Evolutionary conservation across 2,888 invertebrate genomes (phyloP).

Genomic region (Lasius platythorax): DNA sequence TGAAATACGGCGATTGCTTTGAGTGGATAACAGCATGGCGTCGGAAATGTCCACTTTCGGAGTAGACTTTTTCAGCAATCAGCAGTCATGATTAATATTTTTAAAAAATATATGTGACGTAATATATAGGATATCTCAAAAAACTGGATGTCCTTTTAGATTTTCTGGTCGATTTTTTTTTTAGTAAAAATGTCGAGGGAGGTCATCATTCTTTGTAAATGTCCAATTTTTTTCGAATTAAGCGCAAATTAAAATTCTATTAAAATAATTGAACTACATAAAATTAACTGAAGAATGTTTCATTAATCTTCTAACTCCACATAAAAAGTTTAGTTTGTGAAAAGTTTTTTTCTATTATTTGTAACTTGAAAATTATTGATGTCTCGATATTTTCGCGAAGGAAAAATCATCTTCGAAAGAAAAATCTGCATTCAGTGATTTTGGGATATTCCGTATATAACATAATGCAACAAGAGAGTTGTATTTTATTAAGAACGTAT

Average conservation of each 20-base stretch:
- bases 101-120: background rate
- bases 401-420: background rate
- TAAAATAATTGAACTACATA: background rate
- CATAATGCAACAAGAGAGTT: background rate
- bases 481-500: background rate
- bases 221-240: background rate
- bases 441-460: background rate
- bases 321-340: background rate
- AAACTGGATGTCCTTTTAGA: background rate
- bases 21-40: slow-evolving; percentile 4
- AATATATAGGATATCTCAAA: background rate
- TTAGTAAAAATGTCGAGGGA: background rate
- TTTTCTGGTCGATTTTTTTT: background rate
- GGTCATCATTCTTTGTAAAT: background rate
- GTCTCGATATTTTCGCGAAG: background rate
- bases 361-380: background rate
- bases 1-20: background rate
- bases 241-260: background rate
- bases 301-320: background rate
- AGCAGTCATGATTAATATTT: background rate
- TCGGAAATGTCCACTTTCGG: background rate
- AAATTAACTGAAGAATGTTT: background rate
- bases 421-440: background rate
- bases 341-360: background rate
- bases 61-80: background rate